Evolutionary conservation across 2,888 invertebrate species (phyloP).

Genomic region (Torymus aiolomorphi): DNA sequence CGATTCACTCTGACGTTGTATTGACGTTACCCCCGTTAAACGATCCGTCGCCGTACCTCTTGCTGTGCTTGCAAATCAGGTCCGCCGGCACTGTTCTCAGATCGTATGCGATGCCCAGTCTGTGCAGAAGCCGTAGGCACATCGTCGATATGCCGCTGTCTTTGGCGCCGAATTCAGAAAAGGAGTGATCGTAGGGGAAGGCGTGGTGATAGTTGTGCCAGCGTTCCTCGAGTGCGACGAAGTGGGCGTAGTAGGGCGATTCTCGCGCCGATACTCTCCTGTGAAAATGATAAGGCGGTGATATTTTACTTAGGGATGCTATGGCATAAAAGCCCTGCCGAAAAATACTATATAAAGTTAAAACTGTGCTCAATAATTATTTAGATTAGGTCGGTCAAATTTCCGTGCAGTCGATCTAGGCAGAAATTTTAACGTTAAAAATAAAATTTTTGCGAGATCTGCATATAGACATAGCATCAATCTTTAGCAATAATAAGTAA

Average conservation of each 20-base stretch:
- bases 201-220: conserved; percentile 52
- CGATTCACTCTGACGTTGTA: no score
- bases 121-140: conserved; percentile 54
- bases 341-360: neutral
- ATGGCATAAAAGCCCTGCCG: neutral
- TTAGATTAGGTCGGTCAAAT: no score
- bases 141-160: conserved; percentile 41
- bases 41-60: conserved; percentile 45
- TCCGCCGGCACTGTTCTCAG: conserved; percentile 72
- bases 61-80: conserved; percentile 70
- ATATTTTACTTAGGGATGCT: neutral
- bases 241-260: conserved; percentile 12
- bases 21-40: neutral
- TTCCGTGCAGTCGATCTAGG: no score
- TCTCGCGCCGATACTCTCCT: conserved; percentile 46
- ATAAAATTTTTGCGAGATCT: no score
- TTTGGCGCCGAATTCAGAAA: conserved; percentile 51
- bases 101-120: conserved; percentile 76
- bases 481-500: no score
- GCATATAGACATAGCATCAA: no score
- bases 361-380: no score
- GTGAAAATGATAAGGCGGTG: neutral
- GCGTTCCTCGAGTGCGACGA: conserved; percentile 33
- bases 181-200: conserved; percentile 42
- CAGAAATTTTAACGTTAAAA: no score